Evolutionary conservation across 2,797 vertebrate genomes (phyloP).

Genomic region (Allobates femoralis): DNA sequence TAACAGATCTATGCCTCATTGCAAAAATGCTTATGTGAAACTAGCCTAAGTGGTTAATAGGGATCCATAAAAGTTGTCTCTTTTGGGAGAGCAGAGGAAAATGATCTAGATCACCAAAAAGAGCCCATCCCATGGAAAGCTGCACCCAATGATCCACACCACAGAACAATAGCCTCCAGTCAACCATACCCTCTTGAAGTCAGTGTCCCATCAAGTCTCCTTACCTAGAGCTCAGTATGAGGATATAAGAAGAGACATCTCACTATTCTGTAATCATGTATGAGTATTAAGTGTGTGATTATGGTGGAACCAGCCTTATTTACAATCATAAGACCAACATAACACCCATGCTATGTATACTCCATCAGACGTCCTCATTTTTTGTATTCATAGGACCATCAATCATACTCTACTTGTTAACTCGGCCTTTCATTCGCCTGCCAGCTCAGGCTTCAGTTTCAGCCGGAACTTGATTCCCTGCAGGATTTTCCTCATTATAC

Average conservation of each 20-base stretch:
- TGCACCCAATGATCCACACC: too few relatives aligned
- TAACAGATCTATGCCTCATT: too few relatives aligned
- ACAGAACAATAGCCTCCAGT: too few relatives aligned
- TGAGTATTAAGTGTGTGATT: background rate
- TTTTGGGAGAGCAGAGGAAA: too few relatives aligned
- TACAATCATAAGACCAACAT: background rate
- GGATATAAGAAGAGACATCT: background rate
- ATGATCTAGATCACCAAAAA: too few relatives aligned
- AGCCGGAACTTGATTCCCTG: constrained; percentile 65
- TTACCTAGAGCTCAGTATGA: background rate
- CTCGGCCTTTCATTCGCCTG: constrained; percentile 57
- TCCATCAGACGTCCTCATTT: constrained; percentile 19
- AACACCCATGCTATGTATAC: background rate
- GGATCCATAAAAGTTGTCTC: too few relatives aligned
- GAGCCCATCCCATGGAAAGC: too few relatives aligned
- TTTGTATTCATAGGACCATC: constrained; percentile 39
- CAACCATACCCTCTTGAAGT: too few relatives aligned
- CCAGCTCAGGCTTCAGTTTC: constrained; percentile 49
- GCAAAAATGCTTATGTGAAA: too few relatives aligned
- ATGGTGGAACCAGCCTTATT: background rate
- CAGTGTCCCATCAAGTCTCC: background rate
- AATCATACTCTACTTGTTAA: constrained; percentile 45
- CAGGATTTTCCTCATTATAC: constrained; percentile 68
- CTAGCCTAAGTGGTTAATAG: too few relatives aligned
- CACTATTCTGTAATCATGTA: background rate